These are phyloP conservation scores for Bothrops jararaca DNA, from an alignment of 2,113 vertebrate species.

Conservation along the genomic window DNA sequence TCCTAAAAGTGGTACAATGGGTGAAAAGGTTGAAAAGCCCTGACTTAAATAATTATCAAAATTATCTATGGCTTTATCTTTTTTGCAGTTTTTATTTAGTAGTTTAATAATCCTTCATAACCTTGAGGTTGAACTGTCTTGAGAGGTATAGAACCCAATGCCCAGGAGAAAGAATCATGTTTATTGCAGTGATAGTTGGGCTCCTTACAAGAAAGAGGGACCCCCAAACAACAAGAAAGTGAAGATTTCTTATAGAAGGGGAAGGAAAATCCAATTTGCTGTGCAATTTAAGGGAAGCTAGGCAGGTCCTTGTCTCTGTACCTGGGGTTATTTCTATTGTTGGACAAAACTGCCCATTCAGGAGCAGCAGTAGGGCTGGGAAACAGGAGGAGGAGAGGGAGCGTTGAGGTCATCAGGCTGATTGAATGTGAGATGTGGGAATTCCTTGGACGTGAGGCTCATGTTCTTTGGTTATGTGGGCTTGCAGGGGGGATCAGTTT, in stretches of 20 bases:
- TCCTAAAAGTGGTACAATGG: too few relatives aligned
- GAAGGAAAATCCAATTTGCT: neutral
- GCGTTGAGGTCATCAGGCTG: neutral
- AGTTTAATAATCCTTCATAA: neutral
- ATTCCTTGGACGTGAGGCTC: neutral
- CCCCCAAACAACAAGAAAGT: neutral
- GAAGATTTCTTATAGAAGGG: neutral
- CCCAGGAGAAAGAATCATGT: neutral
- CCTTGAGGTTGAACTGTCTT: neutral
- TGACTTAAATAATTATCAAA: neutral
- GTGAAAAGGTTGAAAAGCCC: too few relatives aligned
- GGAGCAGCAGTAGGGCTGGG: neutral
- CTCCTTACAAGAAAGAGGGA: neutral
- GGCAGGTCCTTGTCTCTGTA: neutral
- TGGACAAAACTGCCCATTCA: neutral
- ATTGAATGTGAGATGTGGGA: neutral
- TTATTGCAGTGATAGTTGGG: neutral
- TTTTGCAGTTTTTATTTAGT: too few relatives aligned
- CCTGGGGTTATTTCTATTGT: neutral
- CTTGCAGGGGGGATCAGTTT: neutral
- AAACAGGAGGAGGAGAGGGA: neutral
- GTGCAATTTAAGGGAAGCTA: neutral
- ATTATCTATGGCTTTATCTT: neutral
- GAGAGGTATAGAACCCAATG: neutral
- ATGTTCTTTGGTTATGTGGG: neutral